Percentiles rank a stretch among this genome's conserved stretches.
These are phyloP conservation scores for Ophioderma brevispina DNA, from an alignment of 35 echinoderm and acorn worm genomes.

Conservation along the genomic window DNA sequence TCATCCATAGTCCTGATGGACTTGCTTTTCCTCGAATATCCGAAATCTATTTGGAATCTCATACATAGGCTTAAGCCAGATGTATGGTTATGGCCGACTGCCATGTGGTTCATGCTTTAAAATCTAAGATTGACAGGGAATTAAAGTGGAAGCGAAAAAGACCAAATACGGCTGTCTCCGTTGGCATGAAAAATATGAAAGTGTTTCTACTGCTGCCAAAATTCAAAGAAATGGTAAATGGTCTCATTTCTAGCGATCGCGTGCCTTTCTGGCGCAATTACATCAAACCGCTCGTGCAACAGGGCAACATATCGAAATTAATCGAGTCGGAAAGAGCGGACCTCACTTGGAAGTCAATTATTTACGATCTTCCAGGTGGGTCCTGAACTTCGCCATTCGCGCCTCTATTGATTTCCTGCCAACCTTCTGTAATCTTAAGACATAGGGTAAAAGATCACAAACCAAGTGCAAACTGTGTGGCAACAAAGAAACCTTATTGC, in stretches of 20 bases:
- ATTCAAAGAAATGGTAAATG: constrained; percentile 13
- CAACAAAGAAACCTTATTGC: background rate
- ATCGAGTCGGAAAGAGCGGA: no score
- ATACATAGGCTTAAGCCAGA: constrained; percentile 25
- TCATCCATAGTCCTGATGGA: background rate
- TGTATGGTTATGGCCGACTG: constrained; percentile 21
- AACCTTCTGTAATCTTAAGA: constrained; percentile 13
- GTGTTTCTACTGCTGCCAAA: background rate
- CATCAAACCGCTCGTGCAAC: no score
- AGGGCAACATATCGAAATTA: no score
- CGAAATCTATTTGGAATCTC: constrained; percentile 28
- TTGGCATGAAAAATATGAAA: no score
- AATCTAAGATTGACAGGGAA: constrained; percentile 23
- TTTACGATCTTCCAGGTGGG: background rate
- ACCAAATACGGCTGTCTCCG: no score
- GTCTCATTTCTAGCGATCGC: no score
- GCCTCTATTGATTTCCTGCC: constrained; percentile 5
- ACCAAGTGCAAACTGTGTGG: constrained; percentile 24
- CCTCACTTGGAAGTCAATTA: no score
- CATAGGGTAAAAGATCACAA: constrained; percentile 12
- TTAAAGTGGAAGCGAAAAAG: constrained; percentile 15
- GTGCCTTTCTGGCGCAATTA: no score
- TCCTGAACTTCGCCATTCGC: background rate
- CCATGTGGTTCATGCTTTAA: constrained; percentile 12
- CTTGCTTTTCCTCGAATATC: constrained; percentile 14